These are phyloP conservation scores for Aradophagus sp. DNA, from an alignment of 1,140 invertebrate genomes.

Conservation along the genomic window DNA sequence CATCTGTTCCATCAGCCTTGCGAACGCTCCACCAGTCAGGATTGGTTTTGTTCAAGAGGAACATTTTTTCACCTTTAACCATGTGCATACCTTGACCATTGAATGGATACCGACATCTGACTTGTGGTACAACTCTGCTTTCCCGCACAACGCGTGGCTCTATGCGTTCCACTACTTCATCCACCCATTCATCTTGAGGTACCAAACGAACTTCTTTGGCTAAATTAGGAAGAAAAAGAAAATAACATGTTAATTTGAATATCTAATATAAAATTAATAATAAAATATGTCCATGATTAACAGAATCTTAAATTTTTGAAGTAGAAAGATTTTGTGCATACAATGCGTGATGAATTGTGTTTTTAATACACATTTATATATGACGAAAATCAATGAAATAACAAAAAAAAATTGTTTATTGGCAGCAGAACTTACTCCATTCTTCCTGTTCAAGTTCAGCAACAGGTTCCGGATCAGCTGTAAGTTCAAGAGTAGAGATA, in stretches of 20 bases:
- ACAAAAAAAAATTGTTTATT: too few species aligned
- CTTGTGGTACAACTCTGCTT: slow-evolving; percentile 91
- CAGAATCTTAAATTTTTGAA: too few species aligned
- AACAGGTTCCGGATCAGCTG: slow-evolving; percentile 79
- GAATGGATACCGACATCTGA: slow-evolving; percentile 92
- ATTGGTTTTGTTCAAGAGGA: slow-evolving; percentile 95
- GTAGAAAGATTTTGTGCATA: too few species aligned
- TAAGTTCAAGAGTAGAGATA: slow-evolving; percentile 83
- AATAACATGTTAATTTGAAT: too few species aligned
- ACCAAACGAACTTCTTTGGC: slow-evolving; percentile 84
- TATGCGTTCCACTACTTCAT: slow-evolving; percentile 89
- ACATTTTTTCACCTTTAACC: slow-evolving; percentile 91
- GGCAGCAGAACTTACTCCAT: slow-evolving; percentile 78
- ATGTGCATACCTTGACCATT: slow-evolving; percentile 95
- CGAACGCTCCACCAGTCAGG: slow-evolving; percentile 98
- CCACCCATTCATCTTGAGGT: slow-evolving; percentile 92
- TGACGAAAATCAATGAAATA: too few species aligned
- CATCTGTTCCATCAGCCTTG: slow-evolving; percentile 92
- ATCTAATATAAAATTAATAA: too few species aligned
- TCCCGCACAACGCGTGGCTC: slow-evolving; percentile 90
- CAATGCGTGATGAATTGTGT: too few species aligned
- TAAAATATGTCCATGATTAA: too few species aligned
- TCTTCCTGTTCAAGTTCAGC: slow-evolving; percentile 82
- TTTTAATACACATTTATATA: too few species aligned
- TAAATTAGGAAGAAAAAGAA: too few species aligned